Base-by-base conservation (phyloP, 1,140 invertebrate species). In the Parapsyche elsis region DNA sequence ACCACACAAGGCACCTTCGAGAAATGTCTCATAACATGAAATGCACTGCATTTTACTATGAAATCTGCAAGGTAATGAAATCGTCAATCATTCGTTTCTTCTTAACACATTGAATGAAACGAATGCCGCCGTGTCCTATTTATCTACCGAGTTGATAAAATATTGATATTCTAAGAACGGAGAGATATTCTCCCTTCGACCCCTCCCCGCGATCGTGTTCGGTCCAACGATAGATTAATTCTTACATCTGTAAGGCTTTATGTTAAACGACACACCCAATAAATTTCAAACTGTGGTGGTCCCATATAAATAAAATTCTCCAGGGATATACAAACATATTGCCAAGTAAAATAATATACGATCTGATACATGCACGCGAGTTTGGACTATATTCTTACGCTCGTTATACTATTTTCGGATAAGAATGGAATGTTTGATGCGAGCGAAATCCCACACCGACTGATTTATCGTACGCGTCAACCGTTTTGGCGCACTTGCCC, bases 251-350 rank as follows among this genome's bases (percentile, higher is more conserved):
- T 74, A 77, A 59, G 75, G 61, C 78, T 80, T 81, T 82, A 77
- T 80, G 78, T 82, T 80, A 80, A 74, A 59, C 71, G 78, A 82
- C 81, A 75, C 81, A 82, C 81, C 81, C 76, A 82, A 82, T 82
- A 82, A 82, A 82, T 82, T 76, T 82, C 75, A 80, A 73, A 79
- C 81, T n/a, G 70, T 82, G 81, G 81, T 82, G 81, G 81, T 82
- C 81, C 78, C 78, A 57, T 74, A 77, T 82, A 79, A 78, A 82
- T 82, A 82, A 77, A 77, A 77, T 79, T 61, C 78, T 71, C 77
- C 19, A 26, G 73, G 81, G 78, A 76, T 73, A 67, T 67, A 79
- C 26, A 77, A 59, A 77, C 75, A 30, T 79, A 79, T 73, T 73
- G 78, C 78, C 49, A 61, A 57, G 78, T 73, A 79, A 79, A 79